Base-by-base conservation (phyloP, 2,888 invertebrate species). In the Drosophila subsilvestris region DNA sequence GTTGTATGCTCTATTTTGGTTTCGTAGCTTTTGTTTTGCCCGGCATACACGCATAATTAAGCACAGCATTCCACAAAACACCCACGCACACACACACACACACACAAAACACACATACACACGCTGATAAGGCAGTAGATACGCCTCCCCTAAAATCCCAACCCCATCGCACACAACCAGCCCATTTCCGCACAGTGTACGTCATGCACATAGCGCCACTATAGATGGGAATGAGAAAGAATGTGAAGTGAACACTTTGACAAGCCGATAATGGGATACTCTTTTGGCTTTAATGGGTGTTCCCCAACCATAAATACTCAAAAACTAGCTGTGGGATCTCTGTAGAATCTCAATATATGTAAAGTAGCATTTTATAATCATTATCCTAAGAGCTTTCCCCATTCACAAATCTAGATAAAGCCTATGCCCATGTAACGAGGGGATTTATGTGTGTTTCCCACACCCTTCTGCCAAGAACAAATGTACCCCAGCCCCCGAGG, bases 191-290 rank as follows among this genome's bases (percentile, higher is more conserved):
- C 59, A 85, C 78, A 72, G 71, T 70, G 63, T 80, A 82, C 63
- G 66, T 82, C 86, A 82, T 80, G 62, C 65, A 76, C 55, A 74
- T 82, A 86, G 86, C 86, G 86, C 84, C 82, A 83, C 84, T 86
- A 67, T 63, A 22, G 61, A 55, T 63, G 63, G 2, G 54, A 54
- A 56, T 51, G 27, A 44, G 54, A 22, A 43, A 22, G 50, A 61
- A 14, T 14, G 20, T 37, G 37, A 6, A 37, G n/a, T 14, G 14
- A n/a, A n/a, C 6, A n/a, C 6, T 37, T n/a, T n/a, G 7, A 2
- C 37, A 37, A 7, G 37, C 37, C 37, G 37, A 37, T 2, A 14
- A 6, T 37, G 37, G n/a, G n/a, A 37, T 37, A n/a, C 37, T n/a
- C 37, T 37, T 37, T 37, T 14, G 14, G 1, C 37, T 14, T 9